These are phyloP conservation scores for Montipora capricornis DNA, from an alignment of 64 coral and sea anemone species.

Conservation along the genomic window DNA sequence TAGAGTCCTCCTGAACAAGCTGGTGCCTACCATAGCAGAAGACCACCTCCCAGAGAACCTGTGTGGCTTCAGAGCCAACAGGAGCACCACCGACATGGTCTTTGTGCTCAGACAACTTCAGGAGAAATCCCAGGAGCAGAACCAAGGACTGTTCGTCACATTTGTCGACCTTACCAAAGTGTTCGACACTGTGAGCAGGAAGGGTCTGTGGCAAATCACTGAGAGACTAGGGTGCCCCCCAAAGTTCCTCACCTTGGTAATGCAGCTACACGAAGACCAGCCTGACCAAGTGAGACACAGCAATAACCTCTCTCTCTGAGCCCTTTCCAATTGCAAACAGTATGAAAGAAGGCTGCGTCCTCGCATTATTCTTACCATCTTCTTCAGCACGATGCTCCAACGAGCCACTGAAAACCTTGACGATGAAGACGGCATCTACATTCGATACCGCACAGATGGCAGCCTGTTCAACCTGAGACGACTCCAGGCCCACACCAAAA, in stretches of 20 bases:
- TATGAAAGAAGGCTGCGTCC: constrained; percentile 47
- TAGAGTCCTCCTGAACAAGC: background rate
- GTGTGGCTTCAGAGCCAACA: background rate
- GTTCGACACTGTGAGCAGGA: background rate
- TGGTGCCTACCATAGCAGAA: background rate
- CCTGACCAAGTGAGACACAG: background rate
- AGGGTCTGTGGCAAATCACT: background rate
- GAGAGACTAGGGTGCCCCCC: background rate
- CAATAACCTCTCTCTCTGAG: background rate
- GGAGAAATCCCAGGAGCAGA: background rate
- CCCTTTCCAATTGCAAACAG: constrained; percentile 22
- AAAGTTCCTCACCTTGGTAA: background rate
- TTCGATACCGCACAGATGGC: background rate
- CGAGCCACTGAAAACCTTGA: constrained; percentile 9
- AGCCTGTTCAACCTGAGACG: constrained; percentile 6
- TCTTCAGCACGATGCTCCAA: constrained; percentile 18
- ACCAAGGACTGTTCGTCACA: background rate
- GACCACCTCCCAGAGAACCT: background rate
- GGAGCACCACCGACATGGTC: background rate
- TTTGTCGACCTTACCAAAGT: background rate
- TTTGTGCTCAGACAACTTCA: background rate
- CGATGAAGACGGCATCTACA: too few species aligned
- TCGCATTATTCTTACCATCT: constrained; percentile 21
- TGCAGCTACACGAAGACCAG: background rate
- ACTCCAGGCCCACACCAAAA: constrained; percentile 11